phyloP scores from a whole-genome alignment of 2,113 vertebrate genomes.

The Sporophila hypoxantha region DNA sequence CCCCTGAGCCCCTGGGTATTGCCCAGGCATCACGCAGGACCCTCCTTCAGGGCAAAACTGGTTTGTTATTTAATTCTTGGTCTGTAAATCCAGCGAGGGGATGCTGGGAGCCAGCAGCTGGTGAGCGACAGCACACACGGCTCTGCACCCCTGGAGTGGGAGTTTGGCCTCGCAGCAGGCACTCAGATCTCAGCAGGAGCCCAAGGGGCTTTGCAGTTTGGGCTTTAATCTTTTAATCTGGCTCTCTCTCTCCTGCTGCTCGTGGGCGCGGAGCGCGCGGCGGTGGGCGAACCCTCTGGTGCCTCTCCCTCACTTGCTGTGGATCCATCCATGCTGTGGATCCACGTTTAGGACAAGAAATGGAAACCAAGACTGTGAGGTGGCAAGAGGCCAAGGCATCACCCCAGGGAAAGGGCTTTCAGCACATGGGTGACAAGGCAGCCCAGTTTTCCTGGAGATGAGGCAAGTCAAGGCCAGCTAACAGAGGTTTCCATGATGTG shows the following conservation, averaged over 20 bases:
- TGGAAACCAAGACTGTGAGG: neutral
- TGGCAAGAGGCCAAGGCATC: neutral
- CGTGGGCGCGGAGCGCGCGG: neutral
- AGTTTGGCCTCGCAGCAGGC: constrained; percentile 1
- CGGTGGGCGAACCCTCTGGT: neutral
- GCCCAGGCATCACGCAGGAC: neutral
- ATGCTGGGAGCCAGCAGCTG: neutral
- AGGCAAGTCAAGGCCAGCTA: neutral
- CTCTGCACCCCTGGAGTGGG: neutral
- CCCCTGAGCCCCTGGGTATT: accelerated
- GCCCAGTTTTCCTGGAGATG: neutral
- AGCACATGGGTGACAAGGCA: neutral
- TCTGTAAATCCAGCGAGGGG: neutral
- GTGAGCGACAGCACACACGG: neutral
- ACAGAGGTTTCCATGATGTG: neutral
- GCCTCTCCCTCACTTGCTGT: neutral
- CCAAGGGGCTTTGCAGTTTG: neutral
- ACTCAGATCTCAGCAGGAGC: constrained; percentile 6
- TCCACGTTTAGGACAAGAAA: neutral
- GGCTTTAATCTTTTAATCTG: constrained; percentile 23
- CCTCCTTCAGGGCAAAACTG: neutral
- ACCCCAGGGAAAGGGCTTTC: neutral
- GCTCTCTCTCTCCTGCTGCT: neutral
- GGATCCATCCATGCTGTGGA: accelerated
- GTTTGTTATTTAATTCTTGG: neutral